A percentile compares a stretch with the other conserved stretches of the same genome.
phyloP scores from a whole-genome alignment of 2,888 invertebrate species.

The Tetropium fuscum region DNA sequence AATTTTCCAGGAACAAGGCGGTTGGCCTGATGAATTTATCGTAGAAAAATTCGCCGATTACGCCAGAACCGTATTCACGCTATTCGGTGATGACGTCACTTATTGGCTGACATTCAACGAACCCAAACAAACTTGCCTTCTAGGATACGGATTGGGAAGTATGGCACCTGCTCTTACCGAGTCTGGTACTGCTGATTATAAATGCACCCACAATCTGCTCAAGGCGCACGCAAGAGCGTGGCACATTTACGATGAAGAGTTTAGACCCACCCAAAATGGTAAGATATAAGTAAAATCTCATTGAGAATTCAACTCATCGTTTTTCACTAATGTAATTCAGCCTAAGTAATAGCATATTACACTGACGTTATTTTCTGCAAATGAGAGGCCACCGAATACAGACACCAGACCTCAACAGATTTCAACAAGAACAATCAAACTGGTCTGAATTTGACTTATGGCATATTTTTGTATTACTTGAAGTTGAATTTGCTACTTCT shows the following conservation, averaged over 20 bases:
- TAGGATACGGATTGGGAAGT: constrained; percentile 47
- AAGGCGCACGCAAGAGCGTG: constrained; percentile 75
- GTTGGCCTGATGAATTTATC: constrained; percentile 73
- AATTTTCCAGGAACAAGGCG: constrained; percentile 67
- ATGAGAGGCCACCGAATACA: too few relatives aligned
- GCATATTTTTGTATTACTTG: too few relatives aligned
- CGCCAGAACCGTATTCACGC: constrained; percentile 68
- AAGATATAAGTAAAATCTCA: too few relatives aligned
- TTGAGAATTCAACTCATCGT: too few relatives aligned
- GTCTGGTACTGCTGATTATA: constrained; percentile 70
- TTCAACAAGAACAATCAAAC: too few relatives aligned
- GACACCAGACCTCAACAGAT: too few relatives aligned
- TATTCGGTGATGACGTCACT: constrained; percentile 61
- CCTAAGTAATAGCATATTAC: too few relatives aligned
- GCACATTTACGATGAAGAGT: constrained; percentile 72
- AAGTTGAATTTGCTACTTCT: too few relatives aligned
- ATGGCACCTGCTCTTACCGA: constrained; percentile 57
- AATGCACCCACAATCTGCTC: constrained; percentile 74
- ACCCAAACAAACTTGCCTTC: constrained; percentile 56
- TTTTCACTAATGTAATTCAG: too few relatives aligned
- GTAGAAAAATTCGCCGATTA: constrained; percentile 72
- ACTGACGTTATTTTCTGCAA: too few relatives aligned
- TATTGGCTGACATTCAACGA: constrained; percentile 71
- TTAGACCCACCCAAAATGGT: constrained; percentile 54
- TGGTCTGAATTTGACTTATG: too few relatives aligned